A percentile compares a stretch with the other conserved stretches of the same genome.
Conservation (phyloP, 2,113 vertebrate species). For the Gymnarchus niloticus region DNA sequence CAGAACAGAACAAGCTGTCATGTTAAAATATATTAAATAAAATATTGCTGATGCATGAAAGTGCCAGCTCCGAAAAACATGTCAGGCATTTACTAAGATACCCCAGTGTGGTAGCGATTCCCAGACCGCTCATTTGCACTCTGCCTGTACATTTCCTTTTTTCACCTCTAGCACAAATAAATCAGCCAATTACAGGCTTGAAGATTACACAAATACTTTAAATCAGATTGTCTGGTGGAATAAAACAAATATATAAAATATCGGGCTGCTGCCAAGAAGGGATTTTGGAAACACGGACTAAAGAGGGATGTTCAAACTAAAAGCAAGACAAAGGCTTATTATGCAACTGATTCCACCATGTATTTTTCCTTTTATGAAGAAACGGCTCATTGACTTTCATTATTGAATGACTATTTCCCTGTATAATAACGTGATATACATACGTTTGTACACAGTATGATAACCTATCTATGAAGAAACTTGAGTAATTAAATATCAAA, state of each 20-base stretch:
- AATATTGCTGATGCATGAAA: not conserved
- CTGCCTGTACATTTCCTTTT: not conserved
- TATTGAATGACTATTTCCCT: no score
- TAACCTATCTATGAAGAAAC: no score
- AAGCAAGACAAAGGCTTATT: no score
- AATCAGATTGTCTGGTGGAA: not conserved
- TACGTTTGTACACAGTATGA: no score
- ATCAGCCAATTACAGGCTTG: not conserved
- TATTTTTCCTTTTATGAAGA: no score
- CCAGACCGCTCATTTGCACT: not conserved
- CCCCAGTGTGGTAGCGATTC: not conserved
- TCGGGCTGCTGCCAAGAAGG: not conserved
- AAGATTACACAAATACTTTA: not conserved
- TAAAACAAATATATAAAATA: not conserved
- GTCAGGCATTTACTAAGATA: not conserved
- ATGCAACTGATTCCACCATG: no score
- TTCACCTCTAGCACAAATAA: no score
- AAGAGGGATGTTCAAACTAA: no score
- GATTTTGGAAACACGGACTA: not conserved
- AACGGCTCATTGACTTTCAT: no score
- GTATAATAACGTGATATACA: not conserved
- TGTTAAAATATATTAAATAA: not conserved
- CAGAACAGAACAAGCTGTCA: not conserved
- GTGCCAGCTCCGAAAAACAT: not conserved
- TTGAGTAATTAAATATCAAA: not conserved